Conservation (phyloP, 1,140 invertebrate genomes). For the Brevipalpus yothersi region DNA sequence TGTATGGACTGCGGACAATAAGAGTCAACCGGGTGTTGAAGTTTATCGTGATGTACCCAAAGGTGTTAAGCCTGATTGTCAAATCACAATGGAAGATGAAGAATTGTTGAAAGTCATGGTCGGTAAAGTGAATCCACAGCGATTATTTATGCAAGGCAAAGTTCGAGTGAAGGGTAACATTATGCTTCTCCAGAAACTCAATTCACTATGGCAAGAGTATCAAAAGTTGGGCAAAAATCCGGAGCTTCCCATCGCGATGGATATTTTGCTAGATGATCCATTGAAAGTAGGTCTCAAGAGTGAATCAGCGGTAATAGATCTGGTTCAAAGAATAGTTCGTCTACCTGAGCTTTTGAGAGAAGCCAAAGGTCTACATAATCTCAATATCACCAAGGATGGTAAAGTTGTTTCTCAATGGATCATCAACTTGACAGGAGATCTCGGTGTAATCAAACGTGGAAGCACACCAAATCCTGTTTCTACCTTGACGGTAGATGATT, state of each 20-base stretch:
- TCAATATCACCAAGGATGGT: slow-evolving; percentile 54
- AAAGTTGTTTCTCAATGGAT: slow-evolving; percentile 44
- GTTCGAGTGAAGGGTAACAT: slow-evolving; percentile 76
- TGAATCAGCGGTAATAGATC: slow-evolving; percentile 48
- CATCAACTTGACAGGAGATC: not conserved
- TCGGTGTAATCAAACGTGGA: not conserved
- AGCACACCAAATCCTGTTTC: not conserved
- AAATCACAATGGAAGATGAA: slow-evolving; percentile 36
- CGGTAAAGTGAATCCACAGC: slow-evolving; percentile 65
- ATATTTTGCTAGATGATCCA: slow-evolving; percentile 12
- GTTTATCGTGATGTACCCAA: slow-evolving; percentile 53
- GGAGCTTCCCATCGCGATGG: slow-evolving; percentile 13
- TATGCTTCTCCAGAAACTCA: slow-evolving; percentile 70
- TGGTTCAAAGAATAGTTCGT: slow-evolving; percentile 40
- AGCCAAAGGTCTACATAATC: slow-evolving; percentile 54
- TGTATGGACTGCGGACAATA: slow-evolving; percentile 35
- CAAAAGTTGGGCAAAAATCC: slow-evolving; percentile 24
- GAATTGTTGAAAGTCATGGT: slow-evolving; percentile 25
- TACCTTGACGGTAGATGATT: slow-evolving; percentile 1
- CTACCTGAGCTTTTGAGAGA: slow-evolving; percentile 44
- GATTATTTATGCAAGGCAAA: slow-evolving; percentile 61
- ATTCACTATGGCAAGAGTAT: slow-evolving; percentile 28
- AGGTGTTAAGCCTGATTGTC: slow-evolving; percentile 51
- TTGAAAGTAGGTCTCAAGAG: slow-evolving; percentile 29
- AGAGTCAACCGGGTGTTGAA: slow-evolving; percentile 28